These are phyloP conservation scores for Budorcas taxicolor DNA, from an alignment of 2,113 vertebrate species.

Conservation along the genomic window DNA sequence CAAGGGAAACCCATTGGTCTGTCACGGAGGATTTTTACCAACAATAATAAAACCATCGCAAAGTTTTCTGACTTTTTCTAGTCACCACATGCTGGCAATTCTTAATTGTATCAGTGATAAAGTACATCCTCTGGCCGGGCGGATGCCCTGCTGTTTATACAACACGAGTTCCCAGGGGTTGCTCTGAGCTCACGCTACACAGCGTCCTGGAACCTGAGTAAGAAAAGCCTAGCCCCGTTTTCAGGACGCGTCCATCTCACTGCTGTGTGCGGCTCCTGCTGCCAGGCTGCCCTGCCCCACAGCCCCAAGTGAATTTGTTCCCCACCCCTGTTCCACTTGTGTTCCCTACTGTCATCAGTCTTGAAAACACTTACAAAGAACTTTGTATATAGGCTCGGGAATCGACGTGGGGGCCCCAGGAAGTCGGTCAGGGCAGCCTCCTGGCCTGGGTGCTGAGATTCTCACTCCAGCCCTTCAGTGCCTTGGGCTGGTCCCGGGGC, in stretches of 20 bases:
- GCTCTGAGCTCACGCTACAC: rapidly evolving
- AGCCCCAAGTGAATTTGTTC: too few species aligned
- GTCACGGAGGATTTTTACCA: not conserved
- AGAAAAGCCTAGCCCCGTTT: not conserved
- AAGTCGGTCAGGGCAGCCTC: not conserved
- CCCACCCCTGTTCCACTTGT: not conserved
- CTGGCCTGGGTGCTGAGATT: rapidly evolving
- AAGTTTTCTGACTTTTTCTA: not conserved
- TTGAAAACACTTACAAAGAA: not conserved
- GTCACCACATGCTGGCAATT: not conserved
- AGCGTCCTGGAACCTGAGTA: not conserved
- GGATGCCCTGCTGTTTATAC: too few species aligned
- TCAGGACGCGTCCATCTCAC: not conserved
- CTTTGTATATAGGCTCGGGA: rapidly evolving
- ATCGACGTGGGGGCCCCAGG: not conserved
- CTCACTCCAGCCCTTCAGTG: not conserved
- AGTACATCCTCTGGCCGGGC: too few species aligned
- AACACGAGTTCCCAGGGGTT: rapidly evolving
- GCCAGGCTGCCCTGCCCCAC: not conserved
- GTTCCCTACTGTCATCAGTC: not conserved
- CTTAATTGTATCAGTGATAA: not conserved
- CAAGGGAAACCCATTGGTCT: not conserved
- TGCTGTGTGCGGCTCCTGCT: not conserved
- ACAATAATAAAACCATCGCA: not conserved
- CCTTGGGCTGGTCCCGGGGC: rapidly evolving